Base-by-base conservation (phyloP, 2,888 invertebrate species). In the Eristalis arbustorum region DNA sequence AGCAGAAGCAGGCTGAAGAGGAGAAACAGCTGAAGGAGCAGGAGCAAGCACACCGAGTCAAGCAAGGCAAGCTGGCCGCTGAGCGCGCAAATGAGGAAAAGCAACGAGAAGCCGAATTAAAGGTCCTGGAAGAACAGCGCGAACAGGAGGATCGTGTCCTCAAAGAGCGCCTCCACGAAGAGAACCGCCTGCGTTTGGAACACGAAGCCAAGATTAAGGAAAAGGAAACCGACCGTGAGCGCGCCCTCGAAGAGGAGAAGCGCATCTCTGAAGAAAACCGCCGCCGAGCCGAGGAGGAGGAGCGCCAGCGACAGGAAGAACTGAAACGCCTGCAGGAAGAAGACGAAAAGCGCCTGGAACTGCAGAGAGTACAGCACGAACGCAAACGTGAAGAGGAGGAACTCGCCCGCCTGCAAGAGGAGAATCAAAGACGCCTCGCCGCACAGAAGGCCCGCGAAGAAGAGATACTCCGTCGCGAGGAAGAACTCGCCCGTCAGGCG, bases 361-460 rank as follows among this genome's bases (percentile, higher is more conserved):
- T 91, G 25, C 69, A 90, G 69, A 89, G 90, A 1, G 56, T 91
- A n/a, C 90, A 91, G 74, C 89, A 90, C 63, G 89, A 90, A 2
- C 90, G 90, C 37, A 89, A 87, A 69, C 89, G 90, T 14, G 90
- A 91, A 63, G 89, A 90, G 67, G 90, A 90, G 40, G 92, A 92
- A 84, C 81, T 92, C 18, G 88, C 88, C 1, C 91, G 91, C 1
- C 64, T 92, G 2, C 89, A 89, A 34, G 91, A 91, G 80, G 92
- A 92, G 62, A 89, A 90, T 56, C 89, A 79, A 3, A 90, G 89
- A 18, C 90, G 91, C 0, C 89, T 90, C 40, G 89, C 90, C 69
- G 88, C 88, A 37, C 89, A 91, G 76, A 91, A 90, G 18, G 89
- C 90, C 66, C 91, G 92, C 2, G 91, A 91, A 66, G 90, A 88